A percentile compares a stretch with the other conserved stretches of the same genome.
These are phyloP conservation scores for Temnothorax unifasciatus DNA, from an alignment of 2,888 invertebrate species.

Conservation along the genomic window DNA sequence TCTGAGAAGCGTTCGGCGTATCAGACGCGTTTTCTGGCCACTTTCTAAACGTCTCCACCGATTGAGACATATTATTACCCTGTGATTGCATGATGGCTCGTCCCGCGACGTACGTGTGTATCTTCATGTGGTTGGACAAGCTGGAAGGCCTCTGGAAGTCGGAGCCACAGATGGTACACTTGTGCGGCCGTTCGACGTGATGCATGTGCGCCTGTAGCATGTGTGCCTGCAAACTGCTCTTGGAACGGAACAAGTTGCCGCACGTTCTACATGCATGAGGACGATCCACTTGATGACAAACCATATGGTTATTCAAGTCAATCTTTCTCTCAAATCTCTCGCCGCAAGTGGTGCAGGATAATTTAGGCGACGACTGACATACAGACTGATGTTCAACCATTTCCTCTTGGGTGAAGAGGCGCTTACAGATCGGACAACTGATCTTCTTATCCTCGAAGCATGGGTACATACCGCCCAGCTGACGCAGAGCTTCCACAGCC, in stretches of 20 bases:
- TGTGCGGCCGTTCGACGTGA: conserved; percentile 81
- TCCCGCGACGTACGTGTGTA: conserved; percentile 86
- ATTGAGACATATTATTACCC: conserved; percentile 64
- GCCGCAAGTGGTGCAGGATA: conserved; percentile 82
- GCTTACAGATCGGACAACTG: conserved; percentile 78
- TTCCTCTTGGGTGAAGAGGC: conserved; percentile 77
- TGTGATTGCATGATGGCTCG: conserved; percentile 83
- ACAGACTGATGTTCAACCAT: conserved; percentile 79
- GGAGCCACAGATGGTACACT: conserved; percentile 86
- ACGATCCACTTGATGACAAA: conserved; percentile 86
- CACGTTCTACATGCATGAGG: conserved; percentile 86
- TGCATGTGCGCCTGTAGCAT: conserved; percentile 79
- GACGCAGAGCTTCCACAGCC: conserved; percentile 87
- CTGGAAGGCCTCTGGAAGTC: conserved; percentile 87
- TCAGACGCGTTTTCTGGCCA: conserved; percentile 77
- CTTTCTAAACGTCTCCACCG: conserved; percentile 75
- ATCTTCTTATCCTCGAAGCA: conserved; percentile 82
- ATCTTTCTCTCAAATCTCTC: conserved; percentile 86
- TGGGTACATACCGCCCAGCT: conserved; percentile 86
- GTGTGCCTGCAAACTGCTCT: conserved; percentile 83
- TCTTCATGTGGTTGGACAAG: conserved; percentile 87
- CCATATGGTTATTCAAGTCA: conserved; percentile 86
- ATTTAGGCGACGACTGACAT: conserved; percentile 75
- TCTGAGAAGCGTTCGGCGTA: conserved; percentile 66
- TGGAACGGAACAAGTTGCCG: conserved; percentile 84